A percentile compares a stretch with the other conserved stretches of the same genome.
Evolutionary conservation across 2,113 vertebrate genomes (phyloP).

Genomic region (Perca flavescens): DNA sequence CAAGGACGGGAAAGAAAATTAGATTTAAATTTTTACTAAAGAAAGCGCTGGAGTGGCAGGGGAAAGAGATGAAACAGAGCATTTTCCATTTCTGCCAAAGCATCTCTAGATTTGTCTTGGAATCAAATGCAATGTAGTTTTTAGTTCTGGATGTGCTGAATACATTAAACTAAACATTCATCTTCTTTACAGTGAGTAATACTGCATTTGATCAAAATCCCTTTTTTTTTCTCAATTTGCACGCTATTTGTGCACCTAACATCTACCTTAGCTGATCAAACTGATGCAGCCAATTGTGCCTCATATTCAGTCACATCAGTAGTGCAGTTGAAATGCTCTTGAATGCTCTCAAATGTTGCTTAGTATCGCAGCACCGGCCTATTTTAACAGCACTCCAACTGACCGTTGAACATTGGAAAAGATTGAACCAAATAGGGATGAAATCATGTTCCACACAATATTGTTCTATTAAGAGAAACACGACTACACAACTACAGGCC

Average conservation of each 20-base stretch:
- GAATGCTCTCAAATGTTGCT: slow-evolving; percentile 29
- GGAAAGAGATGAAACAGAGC: slow-evolving; percentile 67
- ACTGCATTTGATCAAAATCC: neutral
- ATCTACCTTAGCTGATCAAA: slow-evolving; percentile 13
- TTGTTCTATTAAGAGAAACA: neutral
- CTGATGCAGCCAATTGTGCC: slow-evolving; percentile 27
- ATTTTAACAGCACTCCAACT: slow-evolving; percentile 45
- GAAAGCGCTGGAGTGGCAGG: slow-evolving; percentile 66
- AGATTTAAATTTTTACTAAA: slow-evolving; percentile 76
- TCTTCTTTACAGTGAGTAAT: neutral
- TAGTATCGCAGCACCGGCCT: slow-evolving; percentile 21
- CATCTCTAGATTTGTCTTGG: slow-evolving; percentile 59
- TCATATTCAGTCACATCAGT: slow-evolving; percentile 41
- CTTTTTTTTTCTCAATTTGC: neutral
- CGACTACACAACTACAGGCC: neutral
- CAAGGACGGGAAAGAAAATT: slow-evolving; percentile 76
- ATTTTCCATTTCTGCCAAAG: slow-evolving; percentile 61
- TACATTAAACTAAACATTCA: slow-evolving; percentile 15
- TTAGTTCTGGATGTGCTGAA: slow-evolving; percentile 28
- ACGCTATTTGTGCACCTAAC: neutral
- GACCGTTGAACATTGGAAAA: slow-evolving; percentile 2
- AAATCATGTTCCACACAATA: neutral
- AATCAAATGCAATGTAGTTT: slow-evolving; percentile 50
- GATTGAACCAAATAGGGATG: neutral
- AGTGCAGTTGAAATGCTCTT: slow-evolving; percentile 51